Evolutionary conservation across 2,888 invertebrate species (phyloP).

Genomic region (Acheta domesticus): DNA sequence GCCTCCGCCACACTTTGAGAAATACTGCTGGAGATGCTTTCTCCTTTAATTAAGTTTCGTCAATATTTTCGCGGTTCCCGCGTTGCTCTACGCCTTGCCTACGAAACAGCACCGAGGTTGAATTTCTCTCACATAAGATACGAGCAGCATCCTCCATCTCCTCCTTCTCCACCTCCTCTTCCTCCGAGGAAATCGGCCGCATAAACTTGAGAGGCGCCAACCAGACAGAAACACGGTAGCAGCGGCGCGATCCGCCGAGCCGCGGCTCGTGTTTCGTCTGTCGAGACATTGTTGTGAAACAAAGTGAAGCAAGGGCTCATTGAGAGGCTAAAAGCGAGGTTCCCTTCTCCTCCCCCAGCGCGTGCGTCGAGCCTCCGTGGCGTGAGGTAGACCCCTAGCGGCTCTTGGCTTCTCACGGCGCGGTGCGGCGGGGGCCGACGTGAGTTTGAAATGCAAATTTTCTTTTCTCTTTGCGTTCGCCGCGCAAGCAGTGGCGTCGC

Average conservation of each 20-base stretch:
- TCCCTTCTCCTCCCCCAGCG: neutral
- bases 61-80: neutral
- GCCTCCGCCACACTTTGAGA: no score
- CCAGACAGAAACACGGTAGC: neutral
- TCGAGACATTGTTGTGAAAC: neutral
- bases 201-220: constrained; percentile 4
- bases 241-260: neutral
- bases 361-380: neutral
- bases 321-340: neutral
- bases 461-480: constrained; percentile 5
- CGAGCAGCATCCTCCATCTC: neutral
- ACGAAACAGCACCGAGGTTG: neutral
- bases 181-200: neutral
- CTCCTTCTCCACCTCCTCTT: neutral
- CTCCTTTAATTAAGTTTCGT: neutral
- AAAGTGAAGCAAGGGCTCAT: neutral
- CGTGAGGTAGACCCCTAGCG: neutral
- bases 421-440: neutral
- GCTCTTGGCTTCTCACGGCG: neutral
- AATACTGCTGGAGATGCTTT: neutral
- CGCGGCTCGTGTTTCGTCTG: neutral
- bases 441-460: constrained; percentile 4
- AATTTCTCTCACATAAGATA: neutral
- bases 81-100: neutral
- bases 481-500: neutral